Conservation (phyloP, 2,888 invertebrate species). For the Dyspetes luteomarginatus region DNA sequence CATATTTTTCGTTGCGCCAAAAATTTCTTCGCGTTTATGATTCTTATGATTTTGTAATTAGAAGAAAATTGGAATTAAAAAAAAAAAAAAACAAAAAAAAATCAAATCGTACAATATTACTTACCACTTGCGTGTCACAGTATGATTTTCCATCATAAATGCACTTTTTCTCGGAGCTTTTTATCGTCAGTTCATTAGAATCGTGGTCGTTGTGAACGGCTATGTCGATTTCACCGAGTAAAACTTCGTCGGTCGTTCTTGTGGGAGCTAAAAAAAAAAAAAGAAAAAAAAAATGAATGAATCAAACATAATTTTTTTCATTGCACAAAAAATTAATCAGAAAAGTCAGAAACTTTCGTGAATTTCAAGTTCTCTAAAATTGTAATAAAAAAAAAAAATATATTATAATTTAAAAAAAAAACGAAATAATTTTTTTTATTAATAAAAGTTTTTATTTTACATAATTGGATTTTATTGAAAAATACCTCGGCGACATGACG, state of each 20-base stretch:
- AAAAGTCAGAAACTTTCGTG: too few species aligned
- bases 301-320: too few species aligned
- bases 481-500: too few species aligned
- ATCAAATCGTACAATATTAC: constrained; percentile 42
- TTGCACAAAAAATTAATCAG: too few species aligned
- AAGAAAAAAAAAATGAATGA: too few species aligned
- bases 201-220: constrained; percentile 70
- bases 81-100: background rate
- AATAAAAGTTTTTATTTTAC: too few species aligned
- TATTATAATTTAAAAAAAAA: too few species aligned
- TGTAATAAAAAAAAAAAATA: too few species aligned
- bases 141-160: constrained; percentile 77
- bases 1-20: background rate
- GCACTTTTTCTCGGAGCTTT: constrained; percentile 77
- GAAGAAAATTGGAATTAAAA: background rate
- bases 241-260: constrained; percentile 74
- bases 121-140: constrained; percentile 79
- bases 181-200: constrained; percentile 73
- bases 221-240: constrained; percentile 78
- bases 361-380: too few species aligned
- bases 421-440: too few species aligned
- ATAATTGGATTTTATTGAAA: too few species aligned
- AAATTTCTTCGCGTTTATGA: background rate
- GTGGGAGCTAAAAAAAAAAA: constrained; percentile 78
- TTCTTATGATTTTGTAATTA: constrained; percentile 7